Base-by-base conservation (phyloP, 2,888 invertebrate genomes). In the Cerastis leucographa region DNA sequence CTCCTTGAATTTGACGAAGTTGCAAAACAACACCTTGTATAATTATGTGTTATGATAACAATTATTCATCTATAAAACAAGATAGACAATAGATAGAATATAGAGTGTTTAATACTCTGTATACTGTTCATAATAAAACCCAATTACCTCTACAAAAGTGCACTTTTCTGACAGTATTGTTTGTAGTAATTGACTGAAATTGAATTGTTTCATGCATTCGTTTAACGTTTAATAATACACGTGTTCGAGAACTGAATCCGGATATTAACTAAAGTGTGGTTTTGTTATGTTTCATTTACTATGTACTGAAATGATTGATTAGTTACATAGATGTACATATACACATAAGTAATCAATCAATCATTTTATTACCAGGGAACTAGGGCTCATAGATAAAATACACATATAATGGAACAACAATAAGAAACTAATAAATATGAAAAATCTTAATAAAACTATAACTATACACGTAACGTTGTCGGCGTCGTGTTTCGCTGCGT, bases 141-240 rank as follows among this genome's bases (percentile, higher is more conserved):
- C 6, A 19, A 62, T 61, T 19, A n/a, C 42, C 9, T 42, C 29
- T 8, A 49, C 54, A 80, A 17, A 42, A 71, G n/a, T 49, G n/a
- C 8, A 64, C 8, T 25, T 14, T 12, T 8, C 9, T 46, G 46
- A 35, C 14, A 42, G 35, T 35, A 35, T 35, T 35, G 35, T 35
- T 35, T 35, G 35, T 35, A 35, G 35, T 35, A 35, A 35, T 35
- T 35, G 35, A 73, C 2, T n/a, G 51, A 61, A n/a, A 25, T 11
- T 54, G 9, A 74, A 80, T 54, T 51, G 54, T 46, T 80, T 66
- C 44, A 80, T 42, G 73, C n/a, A 54, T 62, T 61, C 44, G 22
- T 51, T 29, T 44, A n/a, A 66, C 54, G 40, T 78, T 73, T n/a
- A 73, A 67, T 62, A n/a, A 40, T 25, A 61, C 29, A 22, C 65